Evolutionary conservation across 1,140 invertebrate species (phyloP).

Genomic region (Panulirus ornatus): DNA sequence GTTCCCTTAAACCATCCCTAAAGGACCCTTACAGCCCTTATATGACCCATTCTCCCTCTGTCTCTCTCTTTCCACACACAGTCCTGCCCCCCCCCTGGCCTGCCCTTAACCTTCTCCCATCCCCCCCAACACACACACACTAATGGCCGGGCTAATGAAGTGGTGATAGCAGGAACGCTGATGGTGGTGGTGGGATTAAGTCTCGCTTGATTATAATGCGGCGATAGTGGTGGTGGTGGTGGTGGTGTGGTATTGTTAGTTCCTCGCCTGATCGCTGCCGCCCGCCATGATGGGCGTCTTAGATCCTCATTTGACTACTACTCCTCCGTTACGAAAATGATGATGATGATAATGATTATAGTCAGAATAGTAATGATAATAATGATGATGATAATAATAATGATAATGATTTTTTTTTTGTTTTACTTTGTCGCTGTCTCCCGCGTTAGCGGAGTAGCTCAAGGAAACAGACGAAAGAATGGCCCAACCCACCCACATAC

Average conservation of each 20-base stretch:
- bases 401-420: too few species aligned
- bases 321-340: too few species aligned
- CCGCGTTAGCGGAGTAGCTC: too few species aligned
- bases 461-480: too few species aligned
- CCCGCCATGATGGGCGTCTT: too few species aligned
- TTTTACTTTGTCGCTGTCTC: too few species aligned
- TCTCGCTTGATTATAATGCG: not conserved
- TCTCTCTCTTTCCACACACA: not conserved
- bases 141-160: constrained; percentile 32
- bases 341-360: too few species aligned
- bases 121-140: not conserved
- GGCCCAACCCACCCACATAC: too few species aligned
- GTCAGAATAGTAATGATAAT: not conserved
- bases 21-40: not conserved
- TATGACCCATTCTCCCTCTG: not conserved
- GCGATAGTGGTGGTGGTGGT: too few species aligned
- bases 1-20: not conserved
- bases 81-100: not conserved
- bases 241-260: too few species aligned
- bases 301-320: too few species aligned
- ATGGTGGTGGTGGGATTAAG: not conserved
- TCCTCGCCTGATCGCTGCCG: too few species aligned
- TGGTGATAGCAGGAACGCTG: not conserved
- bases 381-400: not conserved
- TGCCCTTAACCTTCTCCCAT: not conserved